Conservation (phyloP, 1,140 invertebrate genomes). For the Drosophila littoralis region DNA sequence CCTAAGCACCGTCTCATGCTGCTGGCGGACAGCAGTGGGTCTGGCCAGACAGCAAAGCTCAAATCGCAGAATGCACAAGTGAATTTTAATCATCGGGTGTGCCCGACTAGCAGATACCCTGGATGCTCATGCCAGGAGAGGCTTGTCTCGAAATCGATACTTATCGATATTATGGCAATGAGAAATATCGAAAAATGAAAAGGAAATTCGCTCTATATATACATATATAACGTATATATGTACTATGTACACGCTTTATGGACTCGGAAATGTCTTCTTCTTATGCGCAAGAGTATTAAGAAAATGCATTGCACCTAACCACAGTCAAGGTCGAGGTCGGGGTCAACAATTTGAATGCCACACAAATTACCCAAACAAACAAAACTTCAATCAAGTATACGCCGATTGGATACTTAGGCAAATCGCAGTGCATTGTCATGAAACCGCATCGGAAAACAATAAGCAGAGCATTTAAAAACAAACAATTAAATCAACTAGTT, state of each 20-base stretch:
- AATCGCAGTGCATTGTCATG: not conserved
- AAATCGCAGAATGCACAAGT: slow-evolving; percentile 31
- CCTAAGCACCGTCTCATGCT: slow-evolving; percentile 20
- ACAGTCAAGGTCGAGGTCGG: not conserved
- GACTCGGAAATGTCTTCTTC: too few species aligned
- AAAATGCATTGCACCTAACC: not conserved
- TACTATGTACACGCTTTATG: too few species aligned
- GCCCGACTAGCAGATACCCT: too few species aligned
- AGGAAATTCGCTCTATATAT: too few species aligned
- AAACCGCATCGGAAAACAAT: too few species aligned
- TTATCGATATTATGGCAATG: too few species aligned
- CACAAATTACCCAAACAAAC: slow-evolving; percentile 2
- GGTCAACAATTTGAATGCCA: slow-evolving; percentile 7
- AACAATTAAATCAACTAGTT: too few species aligned
- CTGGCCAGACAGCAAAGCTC: slow-evolving; percentile 6
- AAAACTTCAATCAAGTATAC: slow-evolving; percentile 7
- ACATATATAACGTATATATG: too few species aligned
- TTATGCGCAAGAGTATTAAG: not conserved
- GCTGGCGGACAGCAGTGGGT: not conserved
- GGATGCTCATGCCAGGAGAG: too few species aligned
- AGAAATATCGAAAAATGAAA: too few species aligned
- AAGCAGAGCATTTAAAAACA: too few species aligned
- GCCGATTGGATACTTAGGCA: not conserved
- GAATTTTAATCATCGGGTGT: not conserved
- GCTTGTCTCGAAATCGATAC: too few species aligned